Evolutionary conservation across 2,888 invertebrate species (phyloP).

Genomic region (Bombylius major): DNA sequence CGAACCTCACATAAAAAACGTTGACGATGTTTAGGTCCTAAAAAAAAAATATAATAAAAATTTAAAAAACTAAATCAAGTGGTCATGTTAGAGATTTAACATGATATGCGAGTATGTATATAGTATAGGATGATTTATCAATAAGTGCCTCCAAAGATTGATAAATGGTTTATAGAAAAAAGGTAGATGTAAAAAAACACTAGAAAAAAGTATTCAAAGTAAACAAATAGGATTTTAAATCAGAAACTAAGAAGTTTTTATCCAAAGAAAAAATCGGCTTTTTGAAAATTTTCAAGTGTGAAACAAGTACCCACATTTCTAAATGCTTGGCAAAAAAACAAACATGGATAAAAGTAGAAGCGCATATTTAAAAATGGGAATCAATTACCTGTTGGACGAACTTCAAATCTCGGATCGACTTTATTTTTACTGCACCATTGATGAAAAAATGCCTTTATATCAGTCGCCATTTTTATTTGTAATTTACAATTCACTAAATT

Average conservation of each 20-base stretch:
- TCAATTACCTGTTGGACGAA: constrained; percentile 62
- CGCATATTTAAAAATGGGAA: not conserved
- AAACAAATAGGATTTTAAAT: too few species aligned
- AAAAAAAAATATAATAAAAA: not conserved
- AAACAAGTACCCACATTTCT: not conserved
- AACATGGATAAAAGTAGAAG: not conserved
- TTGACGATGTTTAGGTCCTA: constrained; percentile 78
- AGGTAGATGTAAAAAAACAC: too few species aligned
- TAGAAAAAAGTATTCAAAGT: too few species aligned
- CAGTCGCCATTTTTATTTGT: constrained; percentile 24
- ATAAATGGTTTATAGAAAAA: too few species aligned
- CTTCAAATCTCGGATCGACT: constrained; percentile 63
- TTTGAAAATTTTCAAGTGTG: not conserved
- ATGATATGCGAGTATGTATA: not conserved
- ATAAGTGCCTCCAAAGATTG: not conserved
- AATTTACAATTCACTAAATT: too few species aligned
- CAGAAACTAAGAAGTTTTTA: too few species aligned
- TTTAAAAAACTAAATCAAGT: too few species aligned
- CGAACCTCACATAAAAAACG: constrained; percentile 87
- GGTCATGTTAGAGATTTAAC: not conserved
- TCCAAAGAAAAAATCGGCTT: too few species aligned
- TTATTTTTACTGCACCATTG: constrained; percentile 77
- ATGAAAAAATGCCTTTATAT: constrained; percentile 80
- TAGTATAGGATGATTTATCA: not conserved
- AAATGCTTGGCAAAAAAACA: not conserved